A percentile compares a stretch with the other conserved stretches of the same genome.
Evolutionary conservation across 2,888 invertebrate genomes (phyloP).

Genomic region (Rotaria macrura): DNA sequence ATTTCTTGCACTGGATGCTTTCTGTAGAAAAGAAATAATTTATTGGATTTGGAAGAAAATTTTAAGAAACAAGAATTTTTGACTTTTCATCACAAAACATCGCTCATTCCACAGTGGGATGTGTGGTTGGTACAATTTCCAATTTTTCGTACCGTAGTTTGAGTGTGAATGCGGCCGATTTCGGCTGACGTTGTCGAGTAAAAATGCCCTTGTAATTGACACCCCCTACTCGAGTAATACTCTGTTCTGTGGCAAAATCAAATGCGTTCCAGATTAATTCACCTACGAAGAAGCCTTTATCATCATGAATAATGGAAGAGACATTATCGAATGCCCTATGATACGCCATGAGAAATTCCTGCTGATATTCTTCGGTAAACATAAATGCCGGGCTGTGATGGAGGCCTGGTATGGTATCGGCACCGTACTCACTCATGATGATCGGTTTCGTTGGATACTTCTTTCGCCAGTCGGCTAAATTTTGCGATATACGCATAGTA

Average conservation of each 20-base stretch:
- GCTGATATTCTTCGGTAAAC: slow-evolving; percentile 92
- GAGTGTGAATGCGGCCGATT: slow-evolving; percentile 71
- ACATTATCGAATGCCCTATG: slow-evolving; percentile 82
- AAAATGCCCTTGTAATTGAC: slow-evolving; percentile 60
- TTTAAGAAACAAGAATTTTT: no score
- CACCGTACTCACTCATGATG: slow-evolving; percentile 87
- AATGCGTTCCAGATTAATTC: slow-evolving; percentile 99
- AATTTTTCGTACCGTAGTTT: slow-evolving; percentile 61
- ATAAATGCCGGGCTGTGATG: slow-evolving; percentile 69
- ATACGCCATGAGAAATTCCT: slow-evolving; percentile 68
- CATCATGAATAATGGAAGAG: slow-evolving; percentile 46
- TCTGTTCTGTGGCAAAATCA: slow-evolving; percentile 83
- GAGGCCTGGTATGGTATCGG: slow-evolving; percentile 78
- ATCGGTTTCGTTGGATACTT: slow-evolving; percentile 78
- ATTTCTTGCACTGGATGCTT: no score
- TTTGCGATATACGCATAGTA: slow-evolving; percentile 59
- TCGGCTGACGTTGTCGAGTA: slow-evolving; percentile 78
- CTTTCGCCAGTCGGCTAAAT: slow-evolving; percentile 68
- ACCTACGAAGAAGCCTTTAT: slow-evolving; percentile 63
- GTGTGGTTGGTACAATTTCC: slow-evolving; percentile 23
- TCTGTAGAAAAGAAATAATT: no score
- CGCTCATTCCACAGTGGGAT: no score
- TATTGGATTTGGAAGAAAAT: no score
- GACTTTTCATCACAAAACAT: no score
- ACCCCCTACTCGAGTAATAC: slow-evolving; percentile 49